Conservation (phyloP, 2,797 vertebrate species). For the Nannoperca obscura region DNA sequence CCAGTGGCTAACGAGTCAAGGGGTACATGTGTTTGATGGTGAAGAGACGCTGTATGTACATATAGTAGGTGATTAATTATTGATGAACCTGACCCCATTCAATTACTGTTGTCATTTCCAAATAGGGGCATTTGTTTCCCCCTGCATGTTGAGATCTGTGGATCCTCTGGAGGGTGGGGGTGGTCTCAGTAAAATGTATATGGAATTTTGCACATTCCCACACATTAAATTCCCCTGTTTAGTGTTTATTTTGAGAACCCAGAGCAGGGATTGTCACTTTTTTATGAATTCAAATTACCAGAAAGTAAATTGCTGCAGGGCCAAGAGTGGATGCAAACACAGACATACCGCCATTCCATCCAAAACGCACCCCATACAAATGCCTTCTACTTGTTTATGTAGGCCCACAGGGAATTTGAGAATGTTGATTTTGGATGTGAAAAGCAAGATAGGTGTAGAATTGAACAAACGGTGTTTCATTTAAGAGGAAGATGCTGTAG, state of each 20-base stretch:
- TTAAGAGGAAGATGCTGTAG: conserved; percentile 41
- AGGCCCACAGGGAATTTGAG: conserved; percentile 24
- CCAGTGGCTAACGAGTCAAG: conserved; percentile 55
- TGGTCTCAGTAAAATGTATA: conserved; percentile 6
- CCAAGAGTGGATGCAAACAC: conserved; percentile 40
- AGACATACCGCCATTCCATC: conserved; percentile 26
- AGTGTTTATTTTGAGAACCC: conserved; percentile 46
- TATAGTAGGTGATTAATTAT: conserved; percentile 68
- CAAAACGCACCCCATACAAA: conserved; percentile 34
- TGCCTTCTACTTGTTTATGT: conserved; percentile 23
- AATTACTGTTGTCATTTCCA: conserved; percentile 54
- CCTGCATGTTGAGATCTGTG: conserved; percentile 1
- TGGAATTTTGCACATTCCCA: conserved; percentile 28
- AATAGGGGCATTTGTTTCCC: conserved; percentile 37
- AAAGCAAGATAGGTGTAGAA: conserved; percentile 51
- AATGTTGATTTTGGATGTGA: conserved; percentile 48
- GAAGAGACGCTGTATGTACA: conserved; percentile 47
- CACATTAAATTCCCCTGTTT: not conserved
- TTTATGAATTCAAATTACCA: conserved; percentile 50
- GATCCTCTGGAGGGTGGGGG: conserved; percentile 24
- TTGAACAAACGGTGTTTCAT: conserved; percentile 43
- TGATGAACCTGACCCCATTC: conserved; percentile 60
- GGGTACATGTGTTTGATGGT: conserved; percentile 63
- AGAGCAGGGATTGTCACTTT: conserved; percentile 27
- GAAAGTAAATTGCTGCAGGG: conserved; percentile 37